A percentile compares a stretch with the other conserved stretches of the same genome.
phyloP scores from a whole-genome alignment of 2,113 vertebrate genomes.

The Herpetotheres cachinnans region DNA sequence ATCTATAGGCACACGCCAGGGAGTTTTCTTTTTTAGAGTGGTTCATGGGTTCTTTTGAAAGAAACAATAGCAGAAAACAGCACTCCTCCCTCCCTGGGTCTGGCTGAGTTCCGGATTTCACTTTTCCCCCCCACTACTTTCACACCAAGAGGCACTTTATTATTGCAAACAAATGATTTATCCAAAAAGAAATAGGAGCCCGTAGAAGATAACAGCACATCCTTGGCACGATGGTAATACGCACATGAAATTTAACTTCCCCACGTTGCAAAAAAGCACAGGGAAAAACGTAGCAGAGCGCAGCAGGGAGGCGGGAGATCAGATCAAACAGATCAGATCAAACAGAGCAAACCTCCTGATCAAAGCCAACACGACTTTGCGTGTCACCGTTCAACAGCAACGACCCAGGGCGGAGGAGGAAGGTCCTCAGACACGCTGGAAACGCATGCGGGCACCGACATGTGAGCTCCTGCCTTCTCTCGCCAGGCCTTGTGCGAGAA shows the following conservation, averaged over 20 bases:
- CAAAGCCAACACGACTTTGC: neutral
- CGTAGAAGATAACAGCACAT: neutral
- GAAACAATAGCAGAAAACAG: neutral
- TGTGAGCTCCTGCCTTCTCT: neutral
- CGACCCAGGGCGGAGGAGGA: neutral
- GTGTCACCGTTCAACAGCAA: neutral
- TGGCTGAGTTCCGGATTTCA: neutral
- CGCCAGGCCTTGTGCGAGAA: neutral
- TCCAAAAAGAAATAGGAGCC: neutral
- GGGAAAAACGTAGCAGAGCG: neutral
- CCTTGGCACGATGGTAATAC: rapidly evolving
- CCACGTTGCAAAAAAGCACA: neutral
- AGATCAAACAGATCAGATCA: conserved; percentile 27
- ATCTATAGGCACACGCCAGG: neutral
- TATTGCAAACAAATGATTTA: neutral
- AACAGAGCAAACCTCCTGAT: neutral
- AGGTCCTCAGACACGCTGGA: neutral
- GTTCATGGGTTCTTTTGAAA: neutral
- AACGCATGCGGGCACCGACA: neutral
- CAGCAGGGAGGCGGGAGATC: neutral
- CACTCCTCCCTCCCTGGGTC: neutral
- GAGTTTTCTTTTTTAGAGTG: neutral
- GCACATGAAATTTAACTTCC: neutral
- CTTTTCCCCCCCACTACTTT: neutral
- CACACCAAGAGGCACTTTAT: neutral